phyloP scores from a whole-genome alignment of 2,888 invertebrate genomes.

The Drosophila peninsularis region DNA sequence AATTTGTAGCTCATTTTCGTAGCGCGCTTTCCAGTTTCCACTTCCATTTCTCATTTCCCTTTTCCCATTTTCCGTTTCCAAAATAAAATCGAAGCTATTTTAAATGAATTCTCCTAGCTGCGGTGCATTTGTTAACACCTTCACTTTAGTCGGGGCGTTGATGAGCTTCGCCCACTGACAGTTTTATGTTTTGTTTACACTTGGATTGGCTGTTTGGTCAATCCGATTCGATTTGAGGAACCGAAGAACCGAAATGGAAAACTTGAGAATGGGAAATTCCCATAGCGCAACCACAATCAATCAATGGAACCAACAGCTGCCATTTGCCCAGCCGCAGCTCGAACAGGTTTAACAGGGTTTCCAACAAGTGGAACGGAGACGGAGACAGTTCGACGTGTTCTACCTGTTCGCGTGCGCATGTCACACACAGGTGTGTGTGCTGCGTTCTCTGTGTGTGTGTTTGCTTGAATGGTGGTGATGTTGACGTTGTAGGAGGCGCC shows the following conservation, averaged over 20 bases:
- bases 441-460: background rate
- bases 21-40: slow-evolving; percentile 20
- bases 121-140: slow-evolving; percentile 79
- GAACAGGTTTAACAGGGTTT: slow-evolving; percentile 31
- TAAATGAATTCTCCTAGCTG: slow-evolving; percentile 51
- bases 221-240: slow-evolving; percentile 23
- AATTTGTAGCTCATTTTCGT: slow-evolving; percentile 59
- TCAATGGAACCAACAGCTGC: slow-evolving; percentile 33
- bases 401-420: slow-evolving; percentile 51
- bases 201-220: slow-evolving; percentile 51
- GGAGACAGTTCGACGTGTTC: slow-evolving; percentile 40
- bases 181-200: slow-evolving; percentile 83
- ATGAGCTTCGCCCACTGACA: slow-evolving; percentile 82
- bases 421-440: slow-evolving; percentile 40
- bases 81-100: slow-evolving; percentile 17
- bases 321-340: slow-evolving; percentile 28
- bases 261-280: slow-evolving; percentile 10
- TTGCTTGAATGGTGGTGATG: slow-evolving; percentile 30
- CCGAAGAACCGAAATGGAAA: slow-evolving; percentile 29
- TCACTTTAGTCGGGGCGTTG: slow-evolving; percentile 69
- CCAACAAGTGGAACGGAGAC: slow-evolving; percentile 38
- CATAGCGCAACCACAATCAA: slow-evolving; percentile 31
- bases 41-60: slow-evolving; percentile 5
- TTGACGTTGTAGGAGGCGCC: slow-evolving; percentile 57
- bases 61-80: slow-evolving; percentile 3